Evolutionary conservation across 2,113 vertebrate genomes (phyloP), one percentile per base, ranked within the genome.

Genomic region (Hymenochirus boettgeri): DNA sequence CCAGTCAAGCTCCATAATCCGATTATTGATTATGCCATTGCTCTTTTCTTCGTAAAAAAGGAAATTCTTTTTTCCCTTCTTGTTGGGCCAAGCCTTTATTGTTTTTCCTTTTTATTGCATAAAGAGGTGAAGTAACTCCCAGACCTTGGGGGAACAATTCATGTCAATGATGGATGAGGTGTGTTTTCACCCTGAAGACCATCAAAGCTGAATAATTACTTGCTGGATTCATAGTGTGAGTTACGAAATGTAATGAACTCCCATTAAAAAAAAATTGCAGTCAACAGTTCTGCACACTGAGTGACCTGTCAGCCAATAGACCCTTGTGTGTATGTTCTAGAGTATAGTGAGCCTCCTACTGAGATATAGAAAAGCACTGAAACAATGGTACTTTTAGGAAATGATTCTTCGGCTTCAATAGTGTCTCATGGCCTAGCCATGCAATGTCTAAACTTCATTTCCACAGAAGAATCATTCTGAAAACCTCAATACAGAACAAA

Each of bases 351-450:
- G 77, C 72, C 90, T 88, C 91, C 92, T 76, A 69, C 88, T 74
- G 82, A 77, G 88, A 79, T 80, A 78, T 79, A 78, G 81, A 73
- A 89, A 70, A 85, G 71, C 17, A 25, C 26, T 45, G 69, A 79
- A 87, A 99, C 93, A 97, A 97, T 94, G 75, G 77, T 37, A 75
- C 88, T 89, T 87, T 90, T 81, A 89, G 79, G 75, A 55, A 57
- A 52, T 85, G 77, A 73, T 54, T 76, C 50, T 19, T 62, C 17
- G 10, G 75, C 81, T 76, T 89, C 74, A 81, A 79, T 85, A 66
- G 75, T 22, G 39, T 60, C 57, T 67, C 47, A 52, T 33, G 60
- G 21, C 31, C 31, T 24, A 24, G 50, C 64, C 31, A 52, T 47
- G 57, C 27, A 66, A 58, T 55, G 57, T 66, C 63, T 66, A 48